Base-by-base conservation (phyloP, 2,888 invertebrate genomes). In the Leuctra nigra region DNA sequence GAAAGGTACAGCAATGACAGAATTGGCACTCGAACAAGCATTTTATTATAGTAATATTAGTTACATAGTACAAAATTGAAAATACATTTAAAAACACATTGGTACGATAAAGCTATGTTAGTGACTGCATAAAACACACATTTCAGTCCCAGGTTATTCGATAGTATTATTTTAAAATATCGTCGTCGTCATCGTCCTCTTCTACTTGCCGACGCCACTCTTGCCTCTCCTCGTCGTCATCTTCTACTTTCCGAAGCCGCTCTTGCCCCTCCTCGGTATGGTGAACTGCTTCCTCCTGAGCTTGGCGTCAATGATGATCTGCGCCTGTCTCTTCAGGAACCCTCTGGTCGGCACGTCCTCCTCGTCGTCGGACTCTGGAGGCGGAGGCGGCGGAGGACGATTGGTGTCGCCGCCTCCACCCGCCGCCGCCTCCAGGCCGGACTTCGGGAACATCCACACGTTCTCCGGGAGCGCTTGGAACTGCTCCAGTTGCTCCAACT, bases 311-410 rank as follows among this genome's bases (percentile, higher is more conserved):
- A 91, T 81, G 46, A 91, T 86, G 18, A 91, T 71, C 67, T 89
- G 87, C 0, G 91, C 89, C 69, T 91, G 91, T 57, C 88, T 77
- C 72, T 91, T 91, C 58, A 91, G 72, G 68, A 81, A 83, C 60
- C 82, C 83, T 50, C 91, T 77, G 0, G 90, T 87, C 0, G 91
- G 90, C 41, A 91, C 85, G 67, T 91, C 91, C 61, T 87, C 89
- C 66, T 90, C 90, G 58, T 90, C 44, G 23, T 44, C 90, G 0
- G 60, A 58, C 18, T 58, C 58, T 4, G 87, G 83, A 2, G 70
- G 70, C 18, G 70, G 60, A 16, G 66, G 65, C 46, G 63, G 39
- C 7, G 39, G 39, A 2, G 16, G 16, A 16, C 39, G 39, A 11
- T 20, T 39, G 4, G 39, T 39, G 18, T 23, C 54, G 3, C 53